Base-by-base conservation (phyloP, 2,888 invertebrate species). In the Drosophila affinis region DNA sequence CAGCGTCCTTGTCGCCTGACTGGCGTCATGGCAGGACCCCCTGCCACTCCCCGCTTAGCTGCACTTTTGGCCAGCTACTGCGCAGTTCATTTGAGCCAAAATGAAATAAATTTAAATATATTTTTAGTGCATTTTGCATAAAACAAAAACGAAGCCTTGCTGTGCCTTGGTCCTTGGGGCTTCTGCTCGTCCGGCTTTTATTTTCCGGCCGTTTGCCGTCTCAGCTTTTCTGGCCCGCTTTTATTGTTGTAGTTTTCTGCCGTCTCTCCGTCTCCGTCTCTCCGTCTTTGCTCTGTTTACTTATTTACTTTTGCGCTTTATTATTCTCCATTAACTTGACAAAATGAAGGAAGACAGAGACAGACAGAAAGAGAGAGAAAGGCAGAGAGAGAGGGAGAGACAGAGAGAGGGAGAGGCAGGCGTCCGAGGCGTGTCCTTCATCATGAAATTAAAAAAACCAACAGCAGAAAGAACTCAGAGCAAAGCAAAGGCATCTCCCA, bases 241-340 rank as follows among this genome's bases (percentile, higher is more conserved):
- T 82, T 82, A 85, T 82, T 82, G 82, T 85, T 87, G 84, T 88
- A 85, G 86, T 87, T 87, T 85, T 21, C 21, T 71, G 49, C 55
- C 52, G 69, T 58, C 81, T 58, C 81, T 48, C 55, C 60, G 18
- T 18, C 18, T 18, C 18, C 18, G 18, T 21, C 21, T 21, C 21
- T 18, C 18, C 18, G 18, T 21, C 21, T 21, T 3, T 21, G 48
- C 57, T 77, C 78, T 84, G 79, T 78, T 88, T 85, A 76, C 85
- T 88, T 88, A 88, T 85, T 88, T 88, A 87, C 87, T 88, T 88
- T 84, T 79, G 80, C 87, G 87, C 88, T 88, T 85, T 85, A 85
- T 85, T 85, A 88, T 85, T 85, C 85, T 78, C 85, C 85, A 85
- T 85, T 85, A 85, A 85, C 81, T 85, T 87, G 85, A 81, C 85